Base-by-base conservation (phyloP, 2,888 invertebrate genomes). In the Cordilura impudica region DNA sequence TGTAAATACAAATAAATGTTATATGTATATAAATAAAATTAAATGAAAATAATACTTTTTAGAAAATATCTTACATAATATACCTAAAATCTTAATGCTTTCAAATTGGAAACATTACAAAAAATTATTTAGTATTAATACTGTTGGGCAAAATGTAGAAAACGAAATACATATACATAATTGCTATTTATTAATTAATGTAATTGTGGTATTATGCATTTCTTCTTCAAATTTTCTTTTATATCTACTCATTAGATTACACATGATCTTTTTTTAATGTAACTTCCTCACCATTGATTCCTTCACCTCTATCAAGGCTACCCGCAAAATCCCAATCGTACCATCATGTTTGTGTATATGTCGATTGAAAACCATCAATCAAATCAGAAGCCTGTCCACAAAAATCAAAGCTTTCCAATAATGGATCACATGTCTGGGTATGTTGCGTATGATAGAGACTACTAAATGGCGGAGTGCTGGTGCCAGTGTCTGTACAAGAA, bases 311-410 rank as follows among this genome's bases (percentile, higher is more conserved):
- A 31, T 67, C 71, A 18, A 79, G 19, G 29, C 49, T 51, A n/a
- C 31, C 63, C 5, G 43, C 71, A 58, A 81, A 83, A 73, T 82
- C 83, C 80, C 81, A 83, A 58, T 88, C 86, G 81, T 87, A 84
- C 87, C 88, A 88, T 84, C 86, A 86, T 76, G 89, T 89, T 82
- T 89, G 89, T 23, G 89, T 89, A 53, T 87, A 88, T 0, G 88
- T 86, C 12, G 89, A 89, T 16, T 88, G 88, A 76, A 88, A 88
- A 10, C 82, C 83, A 10, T 83, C 83, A 83, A 86, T 86, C 53
- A 86, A 83, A 82, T 86, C 86, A 51, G 84, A 88, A 18, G 87
- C 88, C 26, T 85, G 85, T 6, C 81, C 83, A 14, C 84, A 84
- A 73, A 87, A 87, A 12, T 89, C 81, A 72, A 79, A 79, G 12